Evolutionary conservation across 2,888 invertebrate genomes (phyloP).

Genomic region (Tribolium freemani): DNA sequence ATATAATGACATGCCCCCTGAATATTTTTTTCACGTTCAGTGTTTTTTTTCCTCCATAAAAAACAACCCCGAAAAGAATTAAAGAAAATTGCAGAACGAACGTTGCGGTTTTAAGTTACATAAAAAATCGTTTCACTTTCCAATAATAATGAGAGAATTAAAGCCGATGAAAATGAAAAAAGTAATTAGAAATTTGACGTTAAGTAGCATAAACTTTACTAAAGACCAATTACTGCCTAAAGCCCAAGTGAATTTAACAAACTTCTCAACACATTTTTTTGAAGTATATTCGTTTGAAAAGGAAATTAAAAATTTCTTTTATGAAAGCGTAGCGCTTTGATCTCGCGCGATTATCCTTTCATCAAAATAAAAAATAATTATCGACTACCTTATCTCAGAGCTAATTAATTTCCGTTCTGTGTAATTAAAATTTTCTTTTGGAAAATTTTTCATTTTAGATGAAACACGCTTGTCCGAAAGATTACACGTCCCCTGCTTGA

Average conservation of each 20-base stretch:
- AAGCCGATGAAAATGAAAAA: conserved; percentile 11
- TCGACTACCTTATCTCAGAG: conserved; percentile 35
- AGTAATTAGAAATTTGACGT: conserved; percentile 37
- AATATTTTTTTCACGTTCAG: background rate
- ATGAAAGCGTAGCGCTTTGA: conserved; percentile 38
- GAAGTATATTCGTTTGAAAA: conserved; percentile 37
- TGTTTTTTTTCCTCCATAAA: background rate
- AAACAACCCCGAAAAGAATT: conserved; percentile 18
- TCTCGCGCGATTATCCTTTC: conserved; percentile 45
- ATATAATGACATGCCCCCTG: conserved; percentile 27
- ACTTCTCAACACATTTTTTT: conserved; percentile 43
- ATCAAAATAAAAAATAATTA: conserved; percentile 43
- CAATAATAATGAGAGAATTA: conserved; percentile 15
- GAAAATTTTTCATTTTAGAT: background rate
- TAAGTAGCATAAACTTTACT: conserved; percentile 26
- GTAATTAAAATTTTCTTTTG: conserved; percentile 35
- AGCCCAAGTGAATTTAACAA: conserved; percentile 39
- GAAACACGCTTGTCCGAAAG: background rate
- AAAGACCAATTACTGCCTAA: conserved; percentile 39
- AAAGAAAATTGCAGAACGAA: background rate
- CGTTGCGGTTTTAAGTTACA: conserved; percentile 18
- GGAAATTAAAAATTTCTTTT: conserved; percentile 45
- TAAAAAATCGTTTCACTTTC: background rate
- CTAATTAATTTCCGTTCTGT: conserved; percentile 42
- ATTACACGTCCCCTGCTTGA: conserved; percentile 11